A percentile compares a stretch with the other conserved stretches of the same genome.
Evolutionary conservation across 30 jellyfish, hydroid and myxozoan genomes (phyloP).

Genomic region (Chrysaora quinquecirrha): DNA sequence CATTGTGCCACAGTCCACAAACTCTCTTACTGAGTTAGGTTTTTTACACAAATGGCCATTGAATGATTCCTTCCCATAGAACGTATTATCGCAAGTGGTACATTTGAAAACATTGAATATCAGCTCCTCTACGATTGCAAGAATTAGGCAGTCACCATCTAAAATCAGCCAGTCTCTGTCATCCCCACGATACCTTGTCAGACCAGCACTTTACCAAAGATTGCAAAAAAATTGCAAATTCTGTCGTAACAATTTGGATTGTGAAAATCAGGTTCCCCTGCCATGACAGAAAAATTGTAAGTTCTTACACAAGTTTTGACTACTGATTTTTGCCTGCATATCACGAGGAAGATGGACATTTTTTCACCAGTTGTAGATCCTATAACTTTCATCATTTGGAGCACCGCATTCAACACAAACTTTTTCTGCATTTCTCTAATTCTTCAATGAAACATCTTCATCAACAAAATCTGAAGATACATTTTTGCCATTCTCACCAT

Average conservation of each 20-base stretch:
- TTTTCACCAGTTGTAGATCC: not conserved
- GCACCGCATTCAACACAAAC: not conserved
- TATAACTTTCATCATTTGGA: not conserved
- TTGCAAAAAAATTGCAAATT: not conserved
- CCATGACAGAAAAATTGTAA: not conserved
- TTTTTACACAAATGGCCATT: too few species aligned
- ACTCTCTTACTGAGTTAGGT: not conserved
- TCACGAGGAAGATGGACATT: not conserved
- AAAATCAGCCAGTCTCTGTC: not conserved
- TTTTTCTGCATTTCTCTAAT: not conserved
- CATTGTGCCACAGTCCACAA: conserved; percentile 21
- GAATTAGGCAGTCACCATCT: conserved; percentile 10
- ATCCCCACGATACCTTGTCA: too few species aligned
- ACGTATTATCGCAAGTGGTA: not conserved
- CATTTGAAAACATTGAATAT: conserved; percentile 6
- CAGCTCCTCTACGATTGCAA: too few species aligned
- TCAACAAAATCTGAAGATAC: too few species aligned
- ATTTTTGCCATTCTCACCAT: too few species aligned
- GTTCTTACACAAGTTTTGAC: not conserved
- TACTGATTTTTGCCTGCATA: not conserved
- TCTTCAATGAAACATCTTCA: too few species aligned
- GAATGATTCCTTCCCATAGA: not conserved
- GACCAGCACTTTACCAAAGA: conserved; percentile 4
- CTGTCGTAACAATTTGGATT: too few species aligned
- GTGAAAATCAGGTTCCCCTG: conserved; percentile 20